Conservation (phyloP, 2,797 vertebrate genomes). For the Parambassis ranga region DNA sequence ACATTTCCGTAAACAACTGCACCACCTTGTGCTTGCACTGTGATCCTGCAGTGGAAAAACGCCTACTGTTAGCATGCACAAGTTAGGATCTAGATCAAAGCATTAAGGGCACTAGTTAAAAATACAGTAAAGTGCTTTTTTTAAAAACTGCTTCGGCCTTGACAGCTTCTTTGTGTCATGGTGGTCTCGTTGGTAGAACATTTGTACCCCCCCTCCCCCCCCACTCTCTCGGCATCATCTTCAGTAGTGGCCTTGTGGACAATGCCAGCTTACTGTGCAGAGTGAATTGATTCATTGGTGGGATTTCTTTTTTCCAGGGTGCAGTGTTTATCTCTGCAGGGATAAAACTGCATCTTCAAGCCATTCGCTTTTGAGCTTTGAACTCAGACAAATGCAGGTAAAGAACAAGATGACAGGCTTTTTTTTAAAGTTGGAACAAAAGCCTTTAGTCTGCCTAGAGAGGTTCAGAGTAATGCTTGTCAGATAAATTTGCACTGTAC, state of each 20-base stretch:
- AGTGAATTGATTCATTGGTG: slow-evolving; percentile 9
- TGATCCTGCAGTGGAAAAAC: too few relatives aligned
- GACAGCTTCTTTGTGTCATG: neutral
- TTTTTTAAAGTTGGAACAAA: slow-evolving; percentile 8
- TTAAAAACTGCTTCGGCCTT: neutral
- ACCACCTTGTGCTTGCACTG: too few relatives aligned
- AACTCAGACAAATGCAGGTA: neutral
- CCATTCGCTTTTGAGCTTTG: slow-evolving; percentile 4
- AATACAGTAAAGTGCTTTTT: neutral
- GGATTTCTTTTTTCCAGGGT: slow-evolving; percentile 7
- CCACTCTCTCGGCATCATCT: neutral
- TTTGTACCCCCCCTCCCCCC: too few relatives aligned
- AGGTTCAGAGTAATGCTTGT: slow-evolving; percentile 33
- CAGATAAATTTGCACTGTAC: slow-evolving; percentile 35
- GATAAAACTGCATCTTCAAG: slow-evolving; percentile 11
- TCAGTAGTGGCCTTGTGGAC: neutral
- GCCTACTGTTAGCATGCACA: neutral
- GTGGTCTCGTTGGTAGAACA: neutral
- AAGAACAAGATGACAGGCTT: neutral
- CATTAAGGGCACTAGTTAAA: neutral
- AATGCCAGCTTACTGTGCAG: neutral
- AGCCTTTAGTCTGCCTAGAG: slow-evolving; percentile 17
- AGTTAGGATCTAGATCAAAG: neutral
- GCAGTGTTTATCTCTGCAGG: slow-evolving; percentile 1
- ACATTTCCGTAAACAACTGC: too few relatives aligned